These are phyloP conservation scores for Potamilus streckersoni DNA, from an alignment of 1,140 invertebrate genomes.

Conservation along the genomic window DNA sequence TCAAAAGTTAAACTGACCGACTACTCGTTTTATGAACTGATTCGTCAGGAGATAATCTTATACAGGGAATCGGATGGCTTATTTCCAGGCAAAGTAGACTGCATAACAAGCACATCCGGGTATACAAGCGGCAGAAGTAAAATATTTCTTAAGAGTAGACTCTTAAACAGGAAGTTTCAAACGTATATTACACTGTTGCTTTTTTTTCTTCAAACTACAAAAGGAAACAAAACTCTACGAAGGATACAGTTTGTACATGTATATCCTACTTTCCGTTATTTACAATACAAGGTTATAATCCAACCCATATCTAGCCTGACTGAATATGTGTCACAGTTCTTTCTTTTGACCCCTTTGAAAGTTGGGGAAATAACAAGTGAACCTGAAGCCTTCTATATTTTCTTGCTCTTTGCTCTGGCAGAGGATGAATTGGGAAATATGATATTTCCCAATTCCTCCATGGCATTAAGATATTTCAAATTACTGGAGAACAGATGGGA, in stretches of 20 bases:
- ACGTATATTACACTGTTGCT: slow-evolving; percentile 8
- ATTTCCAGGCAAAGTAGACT: slow-evolving; percentile 20
- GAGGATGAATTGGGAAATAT: slow-evolving; percentile 33
- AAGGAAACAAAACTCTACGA: slow-evolving; percentile 16
- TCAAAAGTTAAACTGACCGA: slow-evolving; percentile 3
- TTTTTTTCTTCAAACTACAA: background rate
- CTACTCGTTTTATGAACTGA: slow-evolving; percentile 11
- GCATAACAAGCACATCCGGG: slow-evolving; percentile 16
- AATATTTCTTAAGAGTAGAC: slow-evolving; percentile 14
- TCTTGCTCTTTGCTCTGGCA: slow-evolving; percentile 28
- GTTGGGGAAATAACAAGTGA: background rate
- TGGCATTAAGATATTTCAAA: slow-evolving; percentile 29
- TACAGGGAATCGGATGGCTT: slow-evolving; percentile 4
- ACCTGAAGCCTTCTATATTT: slow-evolving; percentile 22
- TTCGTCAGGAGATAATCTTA: background rate
- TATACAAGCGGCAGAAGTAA: slow-evolving; percentile 22
- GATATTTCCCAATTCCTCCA: slow-evolving; percentile 26
- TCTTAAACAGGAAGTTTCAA: background rate
- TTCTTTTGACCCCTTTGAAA: slow-evolving; percentile 8
- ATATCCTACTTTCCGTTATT: background rate
- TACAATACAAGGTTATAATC: slow-evolving; percentile 3
- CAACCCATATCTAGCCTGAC: slow-evolving; percentile 18
- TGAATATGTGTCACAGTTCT: slow-evolving; percentile 4
- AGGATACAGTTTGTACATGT: slow-evolving; percentile 6
- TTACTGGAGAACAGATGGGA: slow-evolving; percentile 23